phyloP scores from a whole-genome alignment of 1,140 invertebrate genomes.

The Trypoxylus dichotomus region DNA sequence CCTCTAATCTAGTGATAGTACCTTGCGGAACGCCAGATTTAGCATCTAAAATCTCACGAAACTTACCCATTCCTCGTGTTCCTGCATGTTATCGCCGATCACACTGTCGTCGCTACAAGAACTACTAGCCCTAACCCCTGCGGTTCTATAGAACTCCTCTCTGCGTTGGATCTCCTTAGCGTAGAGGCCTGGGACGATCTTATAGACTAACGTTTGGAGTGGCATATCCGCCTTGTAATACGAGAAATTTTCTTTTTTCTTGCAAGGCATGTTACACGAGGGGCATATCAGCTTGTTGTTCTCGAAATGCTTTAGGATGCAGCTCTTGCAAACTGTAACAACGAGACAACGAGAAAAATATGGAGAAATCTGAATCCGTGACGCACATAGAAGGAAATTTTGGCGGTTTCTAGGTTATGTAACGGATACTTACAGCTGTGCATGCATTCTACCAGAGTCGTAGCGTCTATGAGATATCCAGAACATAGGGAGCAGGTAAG shows the following conservation, averaged over 20 bases:
- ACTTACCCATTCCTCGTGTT: slow-evolving; percentile 56
- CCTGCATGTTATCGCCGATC: slow-evolving; percentile 53
- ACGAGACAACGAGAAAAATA: not conserved
- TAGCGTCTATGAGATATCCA: slow-evolving; percentile 80
- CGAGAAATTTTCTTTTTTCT: slow-evolving; percentile 37
- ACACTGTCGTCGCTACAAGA: slow-evolving; percentile 52
- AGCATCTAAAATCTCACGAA: not conserved
- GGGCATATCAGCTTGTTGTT: slow-evolving; percentile 47
- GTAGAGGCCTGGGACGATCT: slow-evolving; percentile 89
- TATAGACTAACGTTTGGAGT: slow-evolving; percentile 93
- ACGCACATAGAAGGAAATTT: no score
- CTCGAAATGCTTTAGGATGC: slow-evolving; percentile 80
- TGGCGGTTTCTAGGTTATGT: no score
- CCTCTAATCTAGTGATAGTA: not conserved
- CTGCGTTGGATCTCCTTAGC: slow-evolving; percentile 85
- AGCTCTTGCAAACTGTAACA: slow-evolving; percentile 79
- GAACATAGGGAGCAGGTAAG: slow-evolving; percentile 74
- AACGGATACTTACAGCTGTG: slow-evolving; percentile 72
- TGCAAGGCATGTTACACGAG: slow-evolving; percentile 46
- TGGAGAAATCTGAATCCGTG: no score
- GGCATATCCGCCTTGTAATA: slow-evolving; percentile 78
- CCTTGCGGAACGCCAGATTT: not conserved
- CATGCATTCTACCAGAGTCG: slow-evolving; percentile 78
- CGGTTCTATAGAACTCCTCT: slow-evolving; percentile 63
- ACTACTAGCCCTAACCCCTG: slow-evolving; percentile 46